Base-by-base conservation (phyloP, 2,113 vertebrate genomes). In the Cervus canadensis region DNA sequence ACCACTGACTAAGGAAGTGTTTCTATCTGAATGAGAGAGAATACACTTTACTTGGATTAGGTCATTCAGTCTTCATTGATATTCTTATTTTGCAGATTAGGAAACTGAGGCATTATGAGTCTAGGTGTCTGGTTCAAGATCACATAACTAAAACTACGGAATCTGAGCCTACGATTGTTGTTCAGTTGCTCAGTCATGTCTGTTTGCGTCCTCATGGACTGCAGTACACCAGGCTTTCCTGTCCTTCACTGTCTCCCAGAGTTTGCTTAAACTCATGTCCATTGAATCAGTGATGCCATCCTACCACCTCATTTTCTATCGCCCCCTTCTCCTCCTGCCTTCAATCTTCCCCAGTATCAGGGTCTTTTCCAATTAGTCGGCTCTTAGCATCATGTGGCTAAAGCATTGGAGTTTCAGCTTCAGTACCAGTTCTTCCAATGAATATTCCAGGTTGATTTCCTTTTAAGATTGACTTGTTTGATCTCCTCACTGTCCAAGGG, bases 1-100 rank as follows among this genome's bases (percentile, higher is more conserved):
- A 87, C 60, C 60, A 93, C 12, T 43, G 83, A 59, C 33, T 86
- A 94, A 89, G 59, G 79, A 89, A 89, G 62, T 74, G 33, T 84
- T 96, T 97, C 57, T 87, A 40, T 60, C 36, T 78, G 40, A 95
- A 81, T 89, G 45, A 96, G 52, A 97, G 23, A 96, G 48, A 90
- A 89, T 83, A 76, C 45, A 57, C 56, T 93, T 67, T 28, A 57
- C 33, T 86, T 84, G 50, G 56, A 91, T 36, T 45, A 86, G 48
- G 36, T 87, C 36, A 81, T 74, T 96, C 67, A 45, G 19, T 89
- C 62, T 90, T 95, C 57, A 43, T 59, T 57, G 87, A 95, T 78
- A 95, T 62, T 36, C 7, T 86, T 89, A 87, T 78, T 95, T 98
- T 97, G 87, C 60, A 95, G 50, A 84, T 79, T 56, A 92, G 36